Conservation (phyloP, 2,797 vertebrate genomes). For the Loriculus beryllinus region DNA sequence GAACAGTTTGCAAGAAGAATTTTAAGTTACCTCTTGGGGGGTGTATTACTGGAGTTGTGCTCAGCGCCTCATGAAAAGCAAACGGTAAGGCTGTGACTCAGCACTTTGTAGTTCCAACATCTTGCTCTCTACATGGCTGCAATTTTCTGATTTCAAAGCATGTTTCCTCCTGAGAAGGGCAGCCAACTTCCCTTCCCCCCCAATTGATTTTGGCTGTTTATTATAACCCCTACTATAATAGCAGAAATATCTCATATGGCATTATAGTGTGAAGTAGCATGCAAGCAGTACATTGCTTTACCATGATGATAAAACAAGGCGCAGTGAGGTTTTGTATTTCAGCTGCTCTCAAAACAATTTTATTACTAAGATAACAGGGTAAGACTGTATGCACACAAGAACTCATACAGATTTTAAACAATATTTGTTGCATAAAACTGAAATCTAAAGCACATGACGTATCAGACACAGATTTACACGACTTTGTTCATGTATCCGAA, state of each 20-base stretch:
- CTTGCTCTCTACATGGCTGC: background rate
- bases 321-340: background rate
- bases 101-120: background rate
- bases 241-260: background rate
- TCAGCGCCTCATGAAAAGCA: conserved; percentile 18
- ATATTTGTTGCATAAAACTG: background rate
- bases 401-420: background rate
- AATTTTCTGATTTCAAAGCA: conserved; percentile 55
- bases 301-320: background rate
- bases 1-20: conserved; percentile 37
- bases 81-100: background rate
- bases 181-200: background rate
- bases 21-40: conserved; percentile 47
- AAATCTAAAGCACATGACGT: background rate
- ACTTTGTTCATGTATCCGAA: background rate
- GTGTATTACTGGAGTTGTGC: background rate
- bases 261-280: background rate
- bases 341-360: background rate
- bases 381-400: background rate
- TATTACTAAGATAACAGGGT: background rate
- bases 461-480: background rate
- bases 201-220: conserved; percentile 53
- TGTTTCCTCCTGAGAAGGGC: background rate
- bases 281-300: background rate
- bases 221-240: background rate